Evolutionary conservation across 2,113 vertebrate genomes (phyloP).

Genomic region (Grus americana): DNA sequence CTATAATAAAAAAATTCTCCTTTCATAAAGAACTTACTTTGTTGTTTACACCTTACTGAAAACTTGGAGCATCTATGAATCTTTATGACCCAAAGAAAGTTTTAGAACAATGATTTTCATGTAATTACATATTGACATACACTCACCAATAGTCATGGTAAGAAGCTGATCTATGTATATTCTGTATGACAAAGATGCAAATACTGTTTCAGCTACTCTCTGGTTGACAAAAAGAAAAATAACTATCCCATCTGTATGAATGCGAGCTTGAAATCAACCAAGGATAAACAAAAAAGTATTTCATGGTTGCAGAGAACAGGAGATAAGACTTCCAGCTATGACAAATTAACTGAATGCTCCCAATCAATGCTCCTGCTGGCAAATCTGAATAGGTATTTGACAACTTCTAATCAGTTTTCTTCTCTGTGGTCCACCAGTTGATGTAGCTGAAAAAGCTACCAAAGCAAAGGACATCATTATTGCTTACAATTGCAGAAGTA

Average conservation of each 20-base stretch:
- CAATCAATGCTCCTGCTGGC: background rate
- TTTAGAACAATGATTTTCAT: background rate
- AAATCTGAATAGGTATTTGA: background rate
- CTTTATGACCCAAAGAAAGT: background rate
- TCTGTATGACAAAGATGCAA: background rate
- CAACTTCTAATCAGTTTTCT: background rate
- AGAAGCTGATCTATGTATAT: background rate
- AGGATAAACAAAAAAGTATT: background rate
- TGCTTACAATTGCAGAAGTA: background rate
- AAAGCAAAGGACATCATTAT: background rate
- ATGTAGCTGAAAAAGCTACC: background rate
- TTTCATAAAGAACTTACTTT: background rate
- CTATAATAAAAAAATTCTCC: background rate
- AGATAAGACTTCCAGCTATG: background rate
- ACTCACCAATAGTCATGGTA: background rate
- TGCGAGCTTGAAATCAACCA: background rate
- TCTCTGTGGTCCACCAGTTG: background rate
- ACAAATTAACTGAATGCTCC: background rate
- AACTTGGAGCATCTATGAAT: background rate
- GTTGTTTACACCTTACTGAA: background rate
- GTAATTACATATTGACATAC: background rate
- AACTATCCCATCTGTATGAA: background rate
- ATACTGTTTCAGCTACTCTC: background rate
- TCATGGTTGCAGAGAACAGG: background rate
- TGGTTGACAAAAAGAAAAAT: background rate